Conservation (phyloP, 1,140 invertebrate genomes). For the Heliconius congener region DNA sequence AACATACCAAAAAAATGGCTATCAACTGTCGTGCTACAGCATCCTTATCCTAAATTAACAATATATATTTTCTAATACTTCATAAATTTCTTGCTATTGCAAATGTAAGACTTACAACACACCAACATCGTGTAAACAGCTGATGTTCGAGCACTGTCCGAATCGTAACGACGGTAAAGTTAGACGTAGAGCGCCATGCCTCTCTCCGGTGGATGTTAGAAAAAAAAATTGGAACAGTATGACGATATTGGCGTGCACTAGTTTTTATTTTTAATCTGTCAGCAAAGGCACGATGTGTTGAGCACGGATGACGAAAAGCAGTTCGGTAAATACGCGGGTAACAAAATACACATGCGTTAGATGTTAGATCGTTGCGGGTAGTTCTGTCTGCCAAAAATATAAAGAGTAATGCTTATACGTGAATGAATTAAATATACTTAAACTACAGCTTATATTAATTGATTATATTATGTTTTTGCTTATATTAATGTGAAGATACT, state of each 20-base stretch:
- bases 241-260: constrained; percentile 32
- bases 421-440: constrained; percentile 1
- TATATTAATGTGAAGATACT: neutral
- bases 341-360: constrained; percentile 6
- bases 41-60: constrained; percentile 17
- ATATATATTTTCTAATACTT: constrained; percentile 21
- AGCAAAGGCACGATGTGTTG: constrained; percentile 45
- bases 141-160: neutral
- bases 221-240: neutral
- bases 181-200: no score
- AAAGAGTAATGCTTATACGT: neutral
- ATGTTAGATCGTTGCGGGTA: neutral
- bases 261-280: constrained; percentile 35
- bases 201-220: neutral
- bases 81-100: constrained; percentile 12
- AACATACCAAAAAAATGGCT: neutral
- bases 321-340: constrained; percentile 6
- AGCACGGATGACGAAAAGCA: constrained; percentile 37
- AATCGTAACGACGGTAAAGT: neutral
- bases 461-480: neutral
- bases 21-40: constrained; percentile 13
- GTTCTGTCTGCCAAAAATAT: neutral
- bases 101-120: constrained; percentile 27
- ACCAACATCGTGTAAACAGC: constrained; percentile 5
- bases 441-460: neutral